Evolutionary conservation across 2,113 vertebrate genomes (phyloP).

Genomic region (Hypanus sabinus): DNA sequence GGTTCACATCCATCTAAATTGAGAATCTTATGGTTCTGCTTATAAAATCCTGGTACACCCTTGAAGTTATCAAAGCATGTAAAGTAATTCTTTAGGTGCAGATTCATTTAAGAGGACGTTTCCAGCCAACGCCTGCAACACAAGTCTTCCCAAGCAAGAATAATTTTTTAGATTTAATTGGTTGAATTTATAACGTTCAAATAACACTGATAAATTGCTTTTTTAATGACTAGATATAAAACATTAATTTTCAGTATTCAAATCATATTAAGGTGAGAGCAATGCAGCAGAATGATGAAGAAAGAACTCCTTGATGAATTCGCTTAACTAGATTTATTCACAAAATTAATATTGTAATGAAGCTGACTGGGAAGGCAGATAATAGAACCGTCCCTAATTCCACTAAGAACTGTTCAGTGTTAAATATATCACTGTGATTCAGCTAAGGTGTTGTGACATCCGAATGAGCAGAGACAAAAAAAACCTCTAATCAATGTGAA

Average conservation of each 20-base stretch:
- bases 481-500: neutral
- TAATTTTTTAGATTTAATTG: slow-evolving; percentile 12
- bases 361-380: neutral
- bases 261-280: neutral
- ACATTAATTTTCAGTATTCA: slow-evolving; percentile 26
- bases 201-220: slow-evolving; percentile 2
- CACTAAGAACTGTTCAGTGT: neutral
- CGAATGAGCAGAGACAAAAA: neutral
- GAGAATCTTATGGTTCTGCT: neutral
- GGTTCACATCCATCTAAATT: neutral
- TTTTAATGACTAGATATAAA: slow-evolving; percentile 28
- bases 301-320: neutral
- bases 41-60: neutral
- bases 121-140: neutral
- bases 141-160: neutral
- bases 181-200: slow-evolving; percentile 14
- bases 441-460: neutral
- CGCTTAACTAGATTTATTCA: neutral
- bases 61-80: neutral
- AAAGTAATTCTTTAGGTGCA: neutral
- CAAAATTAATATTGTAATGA: neutral
- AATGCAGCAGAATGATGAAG: neutral
- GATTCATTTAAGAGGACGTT: neutral
- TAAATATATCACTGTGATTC: slow-evolving; percentile 19
- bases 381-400: slow-evolving; percentile 25